Evolutionary conservation across 2,888 invertebrate species (phyloP).

Genomic region (Seira ritae): DNA sequence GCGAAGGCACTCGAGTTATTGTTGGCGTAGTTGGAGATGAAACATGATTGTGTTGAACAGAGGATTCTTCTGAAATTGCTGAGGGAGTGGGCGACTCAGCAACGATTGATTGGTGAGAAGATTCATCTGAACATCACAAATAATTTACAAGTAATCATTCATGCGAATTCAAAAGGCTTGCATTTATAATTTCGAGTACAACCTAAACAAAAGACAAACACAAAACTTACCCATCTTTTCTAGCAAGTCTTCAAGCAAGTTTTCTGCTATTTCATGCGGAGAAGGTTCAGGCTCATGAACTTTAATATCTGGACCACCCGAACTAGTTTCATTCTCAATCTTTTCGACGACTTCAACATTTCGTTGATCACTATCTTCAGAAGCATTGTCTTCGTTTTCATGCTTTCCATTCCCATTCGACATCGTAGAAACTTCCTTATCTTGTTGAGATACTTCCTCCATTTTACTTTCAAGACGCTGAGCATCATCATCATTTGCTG

Average conservation of each 20-base stretch:
- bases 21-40: slow-evolving; percentile 74
- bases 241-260: slow-evolving; percentile 64
- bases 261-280: slow-evolving; percentile 67
- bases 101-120: slow-evolving; percentile 51
- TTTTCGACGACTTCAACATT: slow-evolving; percentile 38
- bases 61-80: slow-evolving; percentile 44
- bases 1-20: slow-evolving; percentile 75
- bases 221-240: slow-evolving; percentile 64
- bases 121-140: slow-evolving; percentile 46
- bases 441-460: background rate
- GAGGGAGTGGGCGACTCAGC: slow-evolving; percentile 56
- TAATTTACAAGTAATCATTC: no score
- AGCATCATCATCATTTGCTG: background rate
- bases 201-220: no score
- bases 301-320: slow-evolving; percentile 52
- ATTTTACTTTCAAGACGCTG: slow-evolving; percentile 15
- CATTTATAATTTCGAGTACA: no score
- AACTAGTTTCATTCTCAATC: slow-evolving; percentile 28
- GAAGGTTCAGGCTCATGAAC: slow-evolving; percentile 54
- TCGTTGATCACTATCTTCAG: slow-evolving; percentile 28
- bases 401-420: slow-evolving; percentile 34
- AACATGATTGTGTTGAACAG: slow-evolving; percentile 38
- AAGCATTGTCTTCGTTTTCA: slow-evolving; percentile 22
- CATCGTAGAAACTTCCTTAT: slow-evolving; percentile 8
- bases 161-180: no score